Evolutionary conservation across 1,140 invertebrate genomes (phyloP).

Genomic region (Nomia melanderi): DNA sequence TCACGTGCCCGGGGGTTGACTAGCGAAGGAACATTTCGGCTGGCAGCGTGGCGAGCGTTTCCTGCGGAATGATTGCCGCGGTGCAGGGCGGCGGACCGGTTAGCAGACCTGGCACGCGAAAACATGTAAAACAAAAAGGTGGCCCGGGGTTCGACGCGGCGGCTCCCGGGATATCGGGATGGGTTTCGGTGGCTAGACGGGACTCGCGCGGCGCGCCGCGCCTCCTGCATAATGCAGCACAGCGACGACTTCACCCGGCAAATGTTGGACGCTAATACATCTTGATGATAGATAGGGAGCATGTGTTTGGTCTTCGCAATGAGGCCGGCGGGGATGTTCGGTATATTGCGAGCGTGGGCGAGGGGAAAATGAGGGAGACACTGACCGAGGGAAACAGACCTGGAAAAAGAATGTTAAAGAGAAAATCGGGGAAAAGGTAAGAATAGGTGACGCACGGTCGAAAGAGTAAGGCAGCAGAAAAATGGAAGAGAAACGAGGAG

Average conservation of each 20-base stretch:
- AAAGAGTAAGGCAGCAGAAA: not conserved
- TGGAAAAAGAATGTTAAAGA: too few species aligned
- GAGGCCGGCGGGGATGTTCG: slow-evolving; percentile 68
- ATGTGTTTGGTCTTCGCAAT: slow-evolving; percentile 80
- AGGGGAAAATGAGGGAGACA: not conserved
- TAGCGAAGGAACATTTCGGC: too few species aligned
- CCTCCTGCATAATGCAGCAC: slow-evolving; percentile 79
- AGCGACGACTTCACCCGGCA: slow-evolving; percentile 76
- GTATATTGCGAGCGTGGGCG: slow-evolving; percentile 53
- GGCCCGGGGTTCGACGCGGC: slow-evolving; percentile 3
- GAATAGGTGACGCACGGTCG: too few species aligned
- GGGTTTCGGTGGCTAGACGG: slow-evolving; percentile 38
- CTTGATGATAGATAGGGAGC: slow-evolving; percentile 80
- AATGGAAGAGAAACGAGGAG: not conserved
- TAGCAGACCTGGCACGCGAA: slow-evolving; percentile 11
- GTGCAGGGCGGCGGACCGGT: not conserved
- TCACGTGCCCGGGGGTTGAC: not conserved
- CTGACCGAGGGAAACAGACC: not conserved
- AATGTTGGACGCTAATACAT: slow-evolving; percentile 81
- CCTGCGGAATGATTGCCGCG: not conserved
- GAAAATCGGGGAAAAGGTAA: too few species aligned
- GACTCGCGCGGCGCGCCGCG: slow-evolving; percentile 33
- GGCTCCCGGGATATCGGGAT: slow-evolving; percentile 26
- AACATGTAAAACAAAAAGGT: slow-evolving; percentile 53
- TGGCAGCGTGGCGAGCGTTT: not conserved